Evolutionary conservation across 2,797 vertebrate genomes (phyloP), one percentile per base, ranked within the genome.

Genomic region (Labeo calbasu): DNA sequence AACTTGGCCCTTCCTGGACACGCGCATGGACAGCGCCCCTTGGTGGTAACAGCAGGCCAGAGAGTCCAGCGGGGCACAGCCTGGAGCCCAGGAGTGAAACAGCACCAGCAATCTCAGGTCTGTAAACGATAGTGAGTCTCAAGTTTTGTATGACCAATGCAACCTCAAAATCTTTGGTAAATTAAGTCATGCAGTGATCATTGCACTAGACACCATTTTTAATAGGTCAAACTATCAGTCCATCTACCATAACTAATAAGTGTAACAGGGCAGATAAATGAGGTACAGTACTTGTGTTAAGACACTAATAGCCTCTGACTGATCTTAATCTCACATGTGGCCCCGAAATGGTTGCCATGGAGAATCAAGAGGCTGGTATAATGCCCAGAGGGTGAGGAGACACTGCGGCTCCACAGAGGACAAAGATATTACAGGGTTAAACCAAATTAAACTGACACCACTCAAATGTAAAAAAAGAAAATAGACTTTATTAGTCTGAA

Each of bases 41-140:
- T 98, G 97, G 61, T 98, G 96, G 90, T 99, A 99, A 90, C 95
- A 96, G 92, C 96, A 97, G 79, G 93, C 94, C 86, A 95, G 89
- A 0, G 95, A 93, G 65, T 97, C 96, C 85, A 93, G 92, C 2
- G 94, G 94, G 17, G 91, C 91, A 2, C 92, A 95, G 81, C 95
- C 93, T 0, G 94, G 92, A 40, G 93, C 90, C 94, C 95, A 96
- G 76, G 92, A 92, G 90, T 96, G 95, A 88, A 96, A 96, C 84
- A 96, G 92, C 66, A 95, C 95, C 90, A 96, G 88, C 83, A 96
- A 69, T 81, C 92, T 90, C 87, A 95, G 76, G 87, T 96, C 95
- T 95, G 87, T 15, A 36, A 69, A 77, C 23, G 23, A 81, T n/a
- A 55, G 5, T 4, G 19, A 73, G 23, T 19, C 21, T 19, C 48